These are phyloP conservation scores for Trachelipus rathkii DNA, from an alignment of 1,140 invertebrate genomes.

Conservation along the genomic window DNA sequence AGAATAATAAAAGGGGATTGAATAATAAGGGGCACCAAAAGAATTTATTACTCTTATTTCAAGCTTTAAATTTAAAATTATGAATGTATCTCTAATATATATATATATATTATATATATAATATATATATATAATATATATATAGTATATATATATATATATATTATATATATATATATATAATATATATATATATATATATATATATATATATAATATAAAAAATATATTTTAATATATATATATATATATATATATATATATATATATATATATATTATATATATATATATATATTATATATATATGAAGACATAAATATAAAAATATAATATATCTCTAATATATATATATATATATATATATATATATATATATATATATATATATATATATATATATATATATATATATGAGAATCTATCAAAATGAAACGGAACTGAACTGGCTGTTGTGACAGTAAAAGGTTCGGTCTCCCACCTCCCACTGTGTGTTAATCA, in stretches of 20 bases:
- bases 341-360: neutral
- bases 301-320: slow-evolving; percentile 12
- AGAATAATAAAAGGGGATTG: neutral
- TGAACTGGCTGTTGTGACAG: too few species aligned
- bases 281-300: slow-evolving; percentile 8
- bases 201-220: slow-evolving; percentile 8
- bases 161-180: too few species aligned
- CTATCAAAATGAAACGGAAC: too few species aligned
- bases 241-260: slow-evolving; percentile 12
- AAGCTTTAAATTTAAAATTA: neutral
- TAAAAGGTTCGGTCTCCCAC: too few species aligned
- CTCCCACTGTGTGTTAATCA: too few species aligned
- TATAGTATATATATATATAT: slow-evolving; percentile 18
- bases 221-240: too few species aligned
- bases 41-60: neutral
- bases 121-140: slow-evolving; percentile 1
- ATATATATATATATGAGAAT: slow-evolving; percentile 12
- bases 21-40: neutral
- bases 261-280: slow-evolving; percentile 13
- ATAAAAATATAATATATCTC: slow-evolving; percentile 21
- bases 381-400: slow-evolving; percentile 23
- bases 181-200: too few species aligned
- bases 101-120: too few species aligned
- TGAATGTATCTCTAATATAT: too few species aligned
- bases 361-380: slow-evolving; percentile 23